Conservation (phyloP, 2,797 vertebrate species). For the Natrix natrix region DNA sequence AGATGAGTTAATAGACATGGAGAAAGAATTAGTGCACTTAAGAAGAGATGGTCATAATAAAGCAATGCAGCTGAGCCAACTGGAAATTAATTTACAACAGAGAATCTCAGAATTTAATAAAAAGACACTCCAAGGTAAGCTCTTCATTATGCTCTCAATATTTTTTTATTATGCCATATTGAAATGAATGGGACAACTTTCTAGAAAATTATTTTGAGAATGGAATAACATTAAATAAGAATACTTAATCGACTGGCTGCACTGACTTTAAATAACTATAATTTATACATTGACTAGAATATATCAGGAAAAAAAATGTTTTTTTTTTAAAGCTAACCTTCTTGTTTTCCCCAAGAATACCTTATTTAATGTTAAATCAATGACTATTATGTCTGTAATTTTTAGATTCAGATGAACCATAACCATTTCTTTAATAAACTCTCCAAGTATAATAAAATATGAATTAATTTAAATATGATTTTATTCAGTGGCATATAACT, state of each 20-base stretch:
- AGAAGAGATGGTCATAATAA: slow-evolving; percentile 82
- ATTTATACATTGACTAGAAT: background rate
- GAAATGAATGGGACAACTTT: background rate
- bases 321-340: background rate
- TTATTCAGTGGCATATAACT: background rate
- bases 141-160: background rate
- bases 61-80: slow-evolving; percentile 77
- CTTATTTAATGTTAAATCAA: background rate
- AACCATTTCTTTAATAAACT: background rate
- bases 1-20: slow-evolving; percentile 75
- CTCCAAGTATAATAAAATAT: background rate
- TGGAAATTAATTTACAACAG: slow-evolving; percentile 85
- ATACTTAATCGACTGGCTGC: background rate
- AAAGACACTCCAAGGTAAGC: slow-evolving; percentile 75
- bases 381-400: background rate
- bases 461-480: background rate
- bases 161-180: background rate
- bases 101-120: slow-evolving; percentile 81
- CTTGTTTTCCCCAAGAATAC: background rate
- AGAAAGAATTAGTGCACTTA: slow-evolving; percentile 76
- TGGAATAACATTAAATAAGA: background rate
- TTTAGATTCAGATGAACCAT: background rate
- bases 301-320: background rate
- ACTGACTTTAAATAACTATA: background rate
- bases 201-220: background rate